Percentiles rank a stretch among this genome's conserved stretches.
Evolutionary conservation across 2,113 vertebrate species (phyloP).

Genomic region (Burhinus oedicnemus): DNA sequence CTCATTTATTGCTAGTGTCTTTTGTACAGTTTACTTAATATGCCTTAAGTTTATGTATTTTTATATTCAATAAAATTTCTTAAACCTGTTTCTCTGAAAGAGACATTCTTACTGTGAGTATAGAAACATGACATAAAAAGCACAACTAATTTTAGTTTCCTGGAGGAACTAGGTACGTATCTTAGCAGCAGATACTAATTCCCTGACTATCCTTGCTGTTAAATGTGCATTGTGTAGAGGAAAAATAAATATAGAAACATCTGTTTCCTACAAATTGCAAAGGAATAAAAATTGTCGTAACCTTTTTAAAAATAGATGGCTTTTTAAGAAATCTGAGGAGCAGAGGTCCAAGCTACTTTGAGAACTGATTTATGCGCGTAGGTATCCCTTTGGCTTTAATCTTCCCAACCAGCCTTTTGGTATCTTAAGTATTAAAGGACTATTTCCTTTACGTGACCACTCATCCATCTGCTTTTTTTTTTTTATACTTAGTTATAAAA

Average conservation of each 20-base stretch:
- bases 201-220: background rate
- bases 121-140: background rate
- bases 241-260: background rate
- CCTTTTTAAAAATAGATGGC: background rate
- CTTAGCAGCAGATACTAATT: background rate
- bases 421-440: background rate
- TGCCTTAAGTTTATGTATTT: background rate
- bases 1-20: background rate
- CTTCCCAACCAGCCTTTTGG: background rate
- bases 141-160: background rate
- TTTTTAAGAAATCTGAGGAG: background rate
- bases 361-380: background rate
- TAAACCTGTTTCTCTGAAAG: background rate
- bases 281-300: background rate
- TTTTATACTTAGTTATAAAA: background rate
- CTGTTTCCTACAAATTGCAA: background rate
- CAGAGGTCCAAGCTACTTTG: background rate
- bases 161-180: background rate
- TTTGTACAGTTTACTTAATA: background rate
- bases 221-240: rapidly evolving
- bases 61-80: background rate
- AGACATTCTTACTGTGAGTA: background rate
- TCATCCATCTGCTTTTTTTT: background rate
- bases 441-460: background rate
- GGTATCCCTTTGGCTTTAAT: background rate